Percentiles rank a stretch among this genome's conserved stretches.
These are phyloP conservation scores for Leptogaster cylindrica DNA, from an alignment of 2,888 invertebrate genomes.

Conservation along the genomic window DNA sequence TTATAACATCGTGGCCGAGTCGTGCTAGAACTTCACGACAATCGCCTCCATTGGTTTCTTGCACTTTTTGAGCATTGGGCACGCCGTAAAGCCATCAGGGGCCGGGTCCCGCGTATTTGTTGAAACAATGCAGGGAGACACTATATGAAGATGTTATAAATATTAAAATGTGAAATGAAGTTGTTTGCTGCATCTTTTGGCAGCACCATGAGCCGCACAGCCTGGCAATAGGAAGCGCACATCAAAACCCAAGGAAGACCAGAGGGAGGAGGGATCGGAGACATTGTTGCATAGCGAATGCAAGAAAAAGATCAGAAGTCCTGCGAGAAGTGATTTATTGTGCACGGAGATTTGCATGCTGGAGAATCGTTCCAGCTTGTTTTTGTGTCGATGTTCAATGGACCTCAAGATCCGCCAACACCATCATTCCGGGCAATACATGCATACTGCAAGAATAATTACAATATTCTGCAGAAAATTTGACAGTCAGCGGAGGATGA, in stretches of 20 bases:
- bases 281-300: neutral
- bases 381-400: neutral
- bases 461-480: too few relatives aligned
- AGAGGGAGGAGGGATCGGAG: slow-evolving; percentile 1
- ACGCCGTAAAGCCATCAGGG: neutral
- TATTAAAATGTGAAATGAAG: slow-evolving; percentile 45
- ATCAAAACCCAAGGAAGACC: neutral
- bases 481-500: too few relatives aligned
- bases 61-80: slow-evolving; percentile 9
- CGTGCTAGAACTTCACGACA: slow-evolving; percentile 46
- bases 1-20: slow-evolving; percentile 43
- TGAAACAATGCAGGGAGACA: slow-evolving; percentile 41
- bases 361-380: slow-evolving; percentile 11
- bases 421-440: neutral
- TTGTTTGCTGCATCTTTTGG: slow-evolving; percentile 41
- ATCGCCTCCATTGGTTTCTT: slow-evolving; percentile 25
- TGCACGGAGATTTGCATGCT: slow-evolving; percentile 41
- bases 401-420: neutral
- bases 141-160: slow-evolving; percentile 43
- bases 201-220: slow-evolving; percentile 1
- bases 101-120: slow-evolving; percentile 36
- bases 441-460: neutral
- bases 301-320: slow-evolving; percentile 39
- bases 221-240: neutral
- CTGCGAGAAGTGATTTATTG: slow-evolving; percentile 46